These are phyloP conservation scores for Zosterops pallidus DNA, from an alignment of 2,113 vertebrate genomes.

Conservation along the genomic window DNA sequence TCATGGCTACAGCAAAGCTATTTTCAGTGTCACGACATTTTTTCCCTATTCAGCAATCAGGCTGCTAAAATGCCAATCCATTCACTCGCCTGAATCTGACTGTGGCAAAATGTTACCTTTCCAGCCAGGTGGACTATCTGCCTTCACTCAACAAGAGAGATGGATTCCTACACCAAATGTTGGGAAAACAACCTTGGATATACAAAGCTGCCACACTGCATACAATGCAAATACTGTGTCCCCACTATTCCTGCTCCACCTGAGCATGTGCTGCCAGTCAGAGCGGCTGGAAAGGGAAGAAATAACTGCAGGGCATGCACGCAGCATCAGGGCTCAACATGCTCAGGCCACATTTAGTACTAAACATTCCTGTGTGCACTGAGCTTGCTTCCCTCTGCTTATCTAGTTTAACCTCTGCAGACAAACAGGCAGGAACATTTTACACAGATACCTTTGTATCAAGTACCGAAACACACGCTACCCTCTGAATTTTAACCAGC, in stretches of 20 bases:
- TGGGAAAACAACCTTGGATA: neutral
- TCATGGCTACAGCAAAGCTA: neutral
- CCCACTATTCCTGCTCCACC: neutral
- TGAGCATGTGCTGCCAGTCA: neutral
- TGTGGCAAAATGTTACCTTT: neutral
- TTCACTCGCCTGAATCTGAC: neutral
- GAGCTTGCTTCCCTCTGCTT: neutral
- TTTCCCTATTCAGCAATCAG: neutral
- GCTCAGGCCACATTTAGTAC: neutral
- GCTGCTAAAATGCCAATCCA: neutral
- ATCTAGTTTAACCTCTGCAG: neutral
- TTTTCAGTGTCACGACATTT: neutral
- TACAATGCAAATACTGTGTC: neutral
- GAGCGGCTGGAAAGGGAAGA: neutral
- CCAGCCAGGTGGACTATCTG: neutral
- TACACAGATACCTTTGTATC: neutral
- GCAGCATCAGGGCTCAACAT: neutral
- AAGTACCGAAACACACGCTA: accelerated
- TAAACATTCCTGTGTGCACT: neutral
- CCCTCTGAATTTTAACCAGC: neutral
- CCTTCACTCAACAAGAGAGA: neutral
- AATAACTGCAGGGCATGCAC: neutral
- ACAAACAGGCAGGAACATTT: neutral
- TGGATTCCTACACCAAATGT: accelerated
- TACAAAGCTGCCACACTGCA: neutral